Percentiles rank a stretch among this genome's conserved stretches.
These are phyloP conservation scores for Mellivora capensis DNA, from an alignment of 2,113 vertebrate species.

Conservation along the genomic window DNA sequence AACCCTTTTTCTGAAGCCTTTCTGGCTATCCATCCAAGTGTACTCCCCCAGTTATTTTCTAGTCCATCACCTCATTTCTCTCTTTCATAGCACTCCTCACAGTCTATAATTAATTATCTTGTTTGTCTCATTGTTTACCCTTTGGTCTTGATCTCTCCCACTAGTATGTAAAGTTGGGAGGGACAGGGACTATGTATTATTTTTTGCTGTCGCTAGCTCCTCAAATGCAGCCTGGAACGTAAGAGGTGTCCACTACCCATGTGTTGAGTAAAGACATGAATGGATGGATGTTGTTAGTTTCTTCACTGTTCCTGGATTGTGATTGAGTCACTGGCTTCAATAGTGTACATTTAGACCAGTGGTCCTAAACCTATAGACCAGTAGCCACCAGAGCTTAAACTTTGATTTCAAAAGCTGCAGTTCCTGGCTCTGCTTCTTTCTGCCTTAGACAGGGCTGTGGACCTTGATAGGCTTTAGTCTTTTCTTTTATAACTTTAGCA, in stretches of 20 bases:
- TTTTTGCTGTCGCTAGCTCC: neutral
- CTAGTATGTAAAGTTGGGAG: neutral
- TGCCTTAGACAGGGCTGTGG: neutral
- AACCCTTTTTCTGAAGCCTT: neutral
- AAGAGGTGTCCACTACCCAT: neutral
- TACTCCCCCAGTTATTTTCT: neutral
- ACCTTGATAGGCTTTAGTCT: neutral
- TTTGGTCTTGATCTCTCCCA: neutral
- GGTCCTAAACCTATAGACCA: neutral
- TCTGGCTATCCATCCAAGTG: neutral
- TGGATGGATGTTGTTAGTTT: neutral
- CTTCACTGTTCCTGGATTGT: neutral
- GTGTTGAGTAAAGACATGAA: neutral
- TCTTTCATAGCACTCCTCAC: neutral
- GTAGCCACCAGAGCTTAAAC: neutral
- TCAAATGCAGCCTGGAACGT: neutral
- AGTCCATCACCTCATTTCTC: neutral
- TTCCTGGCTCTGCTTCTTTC: neutral
- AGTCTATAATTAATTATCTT: neutral
- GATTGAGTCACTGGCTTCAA: neutral
- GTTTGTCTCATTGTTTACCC: neutral
- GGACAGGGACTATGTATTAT: neutral
- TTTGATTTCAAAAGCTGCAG: neutral
- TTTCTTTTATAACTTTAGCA: neutral
- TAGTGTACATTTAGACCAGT: neutral